phyloP scores from a whole-genome alignment of 2,888 invertebrate species.

The Amorpha juglandis region DNA sequence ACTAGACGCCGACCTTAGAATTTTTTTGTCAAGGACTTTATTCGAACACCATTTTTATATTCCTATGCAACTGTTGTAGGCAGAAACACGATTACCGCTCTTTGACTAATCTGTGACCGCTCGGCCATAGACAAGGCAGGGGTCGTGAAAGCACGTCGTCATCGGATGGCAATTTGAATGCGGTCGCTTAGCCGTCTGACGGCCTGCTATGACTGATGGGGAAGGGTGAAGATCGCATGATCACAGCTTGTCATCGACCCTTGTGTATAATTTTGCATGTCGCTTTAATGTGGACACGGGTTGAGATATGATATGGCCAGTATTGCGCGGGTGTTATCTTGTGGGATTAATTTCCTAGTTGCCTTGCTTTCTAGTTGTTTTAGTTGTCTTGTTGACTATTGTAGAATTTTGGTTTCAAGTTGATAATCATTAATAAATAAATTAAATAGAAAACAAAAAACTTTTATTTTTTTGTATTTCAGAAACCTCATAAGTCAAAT shows the following conservation, averaged over 20 bases:
- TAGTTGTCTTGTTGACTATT: too few species aligned
- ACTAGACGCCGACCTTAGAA: too few species aligned
- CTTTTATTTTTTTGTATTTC: too few species aligned
- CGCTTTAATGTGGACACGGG: constrained; percentile 63
- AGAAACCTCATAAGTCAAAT: too few species aligned
- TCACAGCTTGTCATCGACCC: constrained; percentile 72
- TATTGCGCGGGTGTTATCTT: constrained; percentile 38
- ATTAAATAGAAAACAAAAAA: too few species aligned
- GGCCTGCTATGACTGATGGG: constrained; percentile 80
- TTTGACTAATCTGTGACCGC: constrained; percentile 25
- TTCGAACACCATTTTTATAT: too few species aligned
- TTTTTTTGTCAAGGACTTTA: too few species aligned
- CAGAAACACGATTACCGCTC: not conserved
- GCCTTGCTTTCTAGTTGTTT: constrained; percentile 26
- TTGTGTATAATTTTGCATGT: constrained; percentile 74
- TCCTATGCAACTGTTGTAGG: not conserved
- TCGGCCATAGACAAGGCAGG: constrained; percentile 71
- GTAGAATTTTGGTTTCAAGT: too few species aligned
- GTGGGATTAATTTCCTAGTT: constrained; percentile 30
- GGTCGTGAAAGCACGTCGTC: constrained; percentile 82
- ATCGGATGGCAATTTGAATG: constrained; percentile 83
- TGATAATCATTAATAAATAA: too few species aligned
- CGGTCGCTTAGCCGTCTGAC: constrained; percentile 80
- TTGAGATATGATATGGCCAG: constrained; percentile 50
- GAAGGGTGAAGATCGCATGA: constrained; percentile 80